A percentile compares a stretch with the other conserved stretches of the same genome.
Conservation (phyloP, 2,797 vertebrate genomes). For the Etheostoma nigrum region DNA sequence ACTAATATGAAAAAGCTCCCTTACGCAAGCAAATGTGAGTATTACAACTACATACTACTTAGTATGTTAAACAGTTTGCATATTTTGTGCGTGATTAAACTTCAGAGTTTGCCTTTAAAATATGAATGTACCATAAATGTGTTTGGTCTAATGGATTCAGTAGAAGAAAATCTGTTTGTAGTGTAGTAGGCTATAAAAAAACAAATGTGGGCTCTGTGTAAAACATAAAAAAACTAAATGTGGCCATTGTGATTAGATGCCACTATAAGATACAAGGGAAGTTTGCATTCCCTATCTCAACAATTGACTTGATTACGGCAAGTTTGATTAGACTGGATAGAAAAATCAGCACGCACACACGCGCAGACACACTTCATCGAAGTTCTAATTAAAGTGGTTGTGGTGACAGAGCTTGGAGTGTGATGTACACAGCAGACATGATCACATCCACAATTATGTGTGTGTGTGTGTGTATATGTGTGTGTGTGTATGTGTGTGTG, state of each 20-base stretch:
- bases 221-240: conserved; percentile 21
- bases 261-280: conserved; percentile 46
- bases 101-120: neutral
- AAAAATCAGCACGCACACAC: conserved; percentile 43
- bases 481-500: conserved; percentile 17
- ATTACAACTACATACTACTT: no score
- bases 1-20: neutral
- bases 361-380: conserved; percentile 41
- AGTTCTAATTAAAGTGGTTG: conserved; percentile 79
- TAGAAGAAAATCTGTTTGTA: neutral
- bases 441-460: conserved; percentile 57
- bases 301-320: conserved; percentile 59
- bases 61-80: neutral
- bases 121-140: neutral
- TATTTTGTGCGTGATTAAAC: neutral
- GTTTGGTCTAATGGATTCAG: no score
- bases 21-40: neutral
- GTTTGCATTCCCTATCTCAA: conserved; percentile 54
- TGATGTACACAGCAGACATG: conserved; percentile 69
- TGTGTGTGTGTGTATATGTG: conserved; percentile 19
- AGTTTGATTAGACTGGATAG: conserved; percentile 61
- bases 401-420: conserved; percentile 74
- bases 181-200: neutral
- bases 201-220: conserved; percentile 9
- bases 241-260: conserved; percentile 33